Base-by-base conservation (phyloP, 2,113 vertebrate species). In the Phasianus colchicus region DNA sequence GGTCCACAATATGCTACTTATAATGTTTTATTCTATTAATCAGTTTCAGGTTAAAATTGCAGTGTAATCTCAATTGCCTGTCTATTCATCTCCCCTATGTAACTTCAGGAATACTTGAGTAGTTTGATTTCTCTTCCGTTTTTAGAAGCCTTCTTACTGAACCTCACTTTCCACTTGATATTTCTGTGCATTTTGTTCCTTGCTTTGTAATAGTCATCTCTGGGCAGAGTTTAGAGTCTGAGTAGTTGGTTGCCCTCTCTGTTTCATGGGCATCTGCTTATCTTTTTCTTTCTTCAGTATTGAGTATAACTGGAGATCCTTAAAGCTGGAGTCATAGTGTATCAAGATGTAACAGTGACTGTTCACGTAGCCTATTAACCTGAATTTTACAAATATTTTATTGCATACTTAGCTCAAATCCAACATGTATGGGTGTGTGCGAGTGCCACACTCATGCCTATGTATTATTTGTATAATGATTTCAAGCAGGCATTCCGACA, bases 31-130 rank as follows among this genome's bases (percentile, higher is more conserved):
- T 58, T 60, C 9, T 43, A 12, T 63, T 76, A 32, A 73, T 19
- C 72, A 70, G 40, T 11, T 83, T 66, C 0, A 10, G 65, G 10
- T 83, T 87, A 22, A 4, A 3, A 61, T 73, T 73, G 40, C 43
- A 50, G 7, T 81, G 10, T 3, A 24, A 3, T 50, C 12, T 16
- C 50, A 63, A 24, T 69, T 91, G 50, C 27, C 18, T 82, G 11
- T 73, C 13, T 4, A 19, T 0, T 4, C 3, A 1, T 42, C 5
- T 78, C 14, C 50, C 8, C 7, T 61, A 7, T 0, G 1, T 75
- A 9, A 64, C 40, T 69, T 89, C 57, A 55, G 21, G 30, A 81
- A 14, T 67, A 42, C 15, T 65, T 20, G 0, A 18, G 7, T 19
- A 64, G 22, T 63, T 90, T 36, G 66, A 8, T 12, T 83, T 3